Percentiles rank a stretch among this genome's conserved stretches.
Conservation (phyloP, 2,113 vertebrate genomes). For the Podarcis raffonei region DNA sequence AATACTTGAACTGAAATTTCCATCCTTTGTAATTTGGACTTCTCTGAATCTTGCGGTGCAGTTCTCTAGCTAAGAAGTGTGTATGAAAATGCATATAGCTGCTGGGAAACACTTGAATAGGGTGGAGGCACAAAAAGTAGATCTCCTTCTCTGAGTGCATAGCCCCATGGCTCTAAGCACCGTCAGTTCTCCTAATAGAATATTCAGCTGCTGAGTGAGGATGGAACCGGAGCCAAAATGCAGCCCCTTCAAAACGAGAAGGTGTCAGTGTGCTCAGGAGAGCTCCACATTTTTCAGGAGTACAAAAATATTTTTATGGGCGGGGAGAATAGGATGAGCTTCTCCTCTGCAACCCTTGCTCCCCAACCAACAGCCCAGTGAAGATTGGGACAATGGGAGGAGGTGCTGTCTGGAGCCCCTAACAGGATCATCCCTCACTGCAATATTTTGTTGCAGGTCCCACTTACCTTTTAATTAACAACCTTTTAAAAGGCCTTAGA, state of each 20-base stretch:
- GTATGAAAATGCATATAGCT: neutral
- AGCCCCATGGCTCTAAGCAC: neutral
- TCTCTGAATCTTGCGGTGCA: too few relatives aligned
- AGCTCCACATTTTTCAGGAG: neutral
- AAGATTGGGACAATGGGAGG: neutral
- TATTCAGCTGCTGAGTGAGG: neutral
- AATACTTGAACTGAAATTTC: too few relatives aligned
- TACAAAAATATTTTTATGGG: neutral
- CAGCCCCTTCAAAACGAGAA: neutral
- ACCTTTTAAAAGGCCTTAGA: too few relatives aligned
- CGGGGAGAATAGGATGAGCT: neutral
- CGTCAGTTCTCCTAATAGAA: neutral
- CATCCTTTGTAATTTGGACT: too few relatives aligned
- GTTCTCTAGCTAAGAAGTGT: neutral
- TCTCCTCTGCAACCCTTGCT: neutral
- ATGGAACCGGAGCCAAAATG: neutral
- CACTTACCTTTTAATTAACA: too few relatives aligned
- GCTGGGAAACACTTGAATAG: slow-evolving; percentile 38
- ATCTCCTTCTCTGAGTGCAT: neutral
- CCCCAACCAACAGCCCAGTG: too few relatives aligned
- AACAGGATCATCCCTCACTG: neutral
- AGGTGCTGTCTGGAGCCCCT: neutral
- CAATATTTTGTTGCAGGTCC: too few relatives aligned
- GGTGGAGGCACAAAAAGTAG: slow-evolving; percentile 4
- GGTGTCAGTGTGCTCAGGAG: neutral